Evolutionary conservation across 2,888 invertebrate genomes (phyloP), one percentile per base, ranked within the genome.

Genomic region (Chrysolina oricalcia): DNA sequence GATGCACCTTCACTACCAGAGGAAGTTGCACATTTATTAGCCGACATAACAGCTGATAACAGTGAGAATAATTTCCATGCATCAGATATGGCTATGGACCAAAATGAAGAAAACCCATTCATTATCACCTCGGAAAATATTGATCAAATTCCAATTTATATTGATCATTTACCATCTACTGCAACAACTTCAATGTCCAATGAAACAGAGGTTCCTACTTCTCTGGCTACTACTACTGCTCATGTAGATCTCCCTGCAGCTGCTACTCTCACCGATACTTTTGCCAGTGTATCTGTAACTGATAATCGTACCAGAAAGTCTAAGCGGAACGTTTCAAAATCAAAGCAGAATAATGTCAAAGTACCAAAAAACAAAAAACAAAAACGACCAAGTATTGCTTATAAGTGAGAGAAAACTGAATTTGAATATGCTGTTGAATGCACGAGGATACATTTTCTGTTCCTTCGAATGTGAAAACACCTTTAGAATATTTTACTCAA

Each of bases 211-310:
- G 46, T 46, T 46, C 46, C 46, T 46, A 46, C 46, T 46, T 46
- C 46, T 46, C 46, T 13, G 46, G 13, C 6, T 46, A 46, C 46
- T 46, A 46, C 10, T 10, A 46, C 46, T 46, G 46, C 46, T 46
- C 6, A 46, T 13, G 40, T 40, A 82, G 68, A 46, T 81, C 0
- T 81, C 79, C 78, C 67, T 73, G 17, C 11, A 73, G 40, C 40
- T 40, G n/a, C n/a, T n/a, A n/a, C 48, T 48, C n/a, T 48, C 17
- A n/a, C n/a, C 48, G 48, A 48, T 48, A 48, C 48, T 48, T n/a
- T n/a, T 48, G 48, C n/a, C 48, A 48, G 48, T n/a, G 48, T 48
- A n/a, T n/a, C n/a, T 48, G 48, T 48, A 48, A 48, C 48, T 48
- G 48, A 48, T 48, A 48, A 48, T 48, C 17, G 48, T 48, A 48